Evolutionary conservation across 1,140 invertebrate genomes (phyloP).

Genomic region (Drosophila kanapiae): DNA sequence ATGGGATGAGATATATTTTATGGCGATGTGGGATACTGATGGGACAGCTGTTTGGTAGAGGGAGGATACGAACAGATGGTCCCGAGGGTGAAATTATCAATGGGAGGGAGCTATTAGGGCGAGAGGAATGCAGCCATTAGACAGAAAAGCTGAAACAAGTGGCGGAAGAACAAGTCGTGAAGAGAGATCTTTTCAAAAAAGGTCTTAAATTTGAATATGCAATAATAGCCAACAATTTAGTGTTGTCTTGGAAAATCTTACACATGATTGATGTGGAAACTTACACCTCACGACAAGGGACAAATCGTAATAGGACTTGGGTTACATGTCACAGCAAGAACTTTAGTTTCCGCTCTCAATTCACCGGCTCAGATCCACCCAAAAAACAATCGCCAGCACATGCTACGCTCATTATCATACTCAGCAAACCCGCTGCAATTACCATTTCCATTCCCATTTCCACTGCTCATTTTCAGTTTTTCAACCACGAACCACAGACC

Average conservation of each 20-base stretch:
- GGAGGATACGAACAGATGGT: conserved; percentile 23
- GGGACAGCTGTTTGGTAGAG: conserved; percentile 5
- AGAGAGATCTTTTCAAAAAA: neutral
- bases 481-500: conserved; percentile 36
- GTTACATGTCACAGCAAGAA: neutral
- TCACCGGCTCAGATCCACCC: neutral
- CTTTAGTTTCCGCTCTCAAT: conserved; percentile 6
- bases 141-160: neutral
- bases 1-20: neutral
- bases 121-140: neutral
- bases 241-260: neutral
- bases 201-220: no score
- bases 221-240: neutral
- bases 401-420: conserved; percentile 43
- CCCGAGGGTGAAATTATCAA: conserved; percentile 20
- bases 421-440: conserved; percentile 37
- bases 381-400: conserved; percentile 30
- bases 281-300: neutral
- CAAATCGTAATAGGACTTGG: neutral
- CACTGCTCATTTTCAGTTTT: conserved; percentile 33
- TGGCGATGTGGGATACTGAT: neutral
- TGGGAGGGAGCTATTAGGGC: neutral
- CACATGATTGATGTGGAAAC: conserved; percentile 4
- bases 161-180: neutral
- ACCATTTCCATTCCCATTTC: conserved; percentile 43